Evolutionary conservation across 1,140 invertebrate species (phyloP).

Genomic region (Onthophagus taurus): DNA sequence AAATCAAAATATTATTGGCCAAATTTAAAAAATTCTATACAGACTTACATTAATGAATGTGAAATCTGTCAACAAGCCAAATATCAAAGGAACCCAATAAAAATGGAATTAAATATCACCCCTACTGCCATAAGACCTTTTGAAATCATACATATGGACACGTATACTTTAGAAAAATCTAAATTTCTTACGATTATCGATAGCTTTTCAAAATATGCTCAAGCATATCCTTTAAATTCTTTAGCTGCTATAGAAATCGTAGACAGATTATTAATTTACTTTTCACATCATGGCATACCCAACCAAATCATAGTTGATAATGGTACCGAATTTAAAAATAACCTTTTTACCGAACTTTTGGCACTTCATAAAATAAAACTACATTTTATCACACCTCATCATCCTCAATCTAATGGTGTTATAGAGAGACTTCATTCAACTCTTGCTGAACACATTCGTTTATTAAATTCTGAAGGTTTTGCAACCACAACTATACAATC

Average conservation of each 20-base stretch:
- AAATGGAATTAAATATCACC: slow-evolving; percentile 23
- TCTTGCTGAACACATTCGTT: background rate
- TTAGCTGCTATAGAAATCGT: background rate
- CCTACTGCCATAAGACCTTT: slow-evolving; percentile 24
- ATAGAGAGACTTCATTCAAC: slow-evolving; percentile 12
- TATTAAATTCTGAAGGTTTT: background rate
- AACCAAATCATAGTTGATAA: slow-evolving; percentile 1
- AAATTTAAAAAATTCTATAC: slow-evolving; percentile 27
- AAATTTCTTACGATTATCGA: slow-evolving; percentile 9
- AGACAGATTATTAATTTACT: slow-evolving; percentile 2
- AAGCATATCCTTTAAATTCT: background rate
- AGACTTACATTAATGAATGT: slow-evolving; percentile 22
- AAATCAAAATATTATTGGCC: slow-evolving; percentile 35
- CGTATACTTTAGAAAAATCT: slow-evolving; percentile 21
- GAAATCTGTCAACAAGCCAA: slow-evolving; percentile 25
- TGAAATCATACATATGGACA: slow-evolving; percentile 28
- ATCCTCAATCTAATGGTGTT: slow-evolving; percentile 7
- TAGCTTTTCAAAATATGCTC: slow-evolving; percentile 10
- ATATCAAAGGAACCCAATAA: slow-evolving; percentile 30
- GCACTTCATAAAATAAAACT: slow-evolving; percentile 6
- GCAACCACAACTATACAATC: background rate
- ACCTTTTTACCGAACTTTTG: slow-evolving; percentile 1
- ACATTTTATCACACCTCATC: slow-evolving; percentile 5
- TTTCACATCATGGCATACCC: background rate
- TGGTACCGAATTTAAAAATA: slow-evolving; percentile 9